Base-by-base conservation (phyloP, 2,113 vertebrate species). In the Tragelaphus buxtoni region DNA sequence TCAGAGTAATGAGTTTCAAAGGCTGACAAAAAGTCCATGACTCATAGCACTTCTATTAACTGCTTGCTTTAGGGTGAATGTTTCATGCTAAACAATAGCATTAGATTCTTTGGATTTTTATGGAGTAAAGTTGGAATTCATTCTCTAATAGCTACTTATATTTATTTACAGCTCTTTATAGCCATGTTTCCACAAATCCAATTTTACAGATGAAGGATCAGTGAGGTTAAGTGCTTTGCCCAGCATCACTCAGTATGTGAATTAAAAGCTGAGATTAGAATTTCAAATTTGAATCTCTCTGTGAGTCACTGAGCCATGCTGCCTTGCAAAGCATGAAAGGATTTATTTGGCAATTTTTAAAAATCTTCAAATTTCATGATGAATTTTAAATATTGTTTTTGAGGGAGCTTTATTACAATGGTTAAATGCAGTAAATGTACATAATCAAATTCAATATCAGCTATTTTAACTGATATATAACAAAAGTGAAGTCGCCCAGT, bases 1-100 rank as follows among this genome's bases (percentile, higher is more conserved):
- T 65, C 63, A 95, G 35, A 74, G 82, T 81, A 86, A 88, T 92
- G 83, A 93, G 4, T 77, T 95, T 76, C 72, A 61, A 76, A 93
- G 20, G 22, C 12, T 82, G 47, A 72, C 20, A 86, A 24, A 79
- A 47, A 45, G 9, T 91, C 16, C 35, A 63, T 82, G 69, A 85
- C 2, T 95, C 81, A 58, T 18, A 76, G 55, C 88, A 82, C 28
- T 81, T 93, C 14, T 82, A 56, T 94, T 79, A 93, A 77, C 7
- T 91, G 17, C 63, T 89, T 42, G 4, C 17, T 93, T 93, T 42
- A 32, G 45, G 16, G 17, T 61, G 61, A 39, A 80, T 82, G 12
- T 79, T 86, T 89, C 47, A 61, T 74, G n/a, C 20, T 89, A 79
- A 94, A 94, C 55, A 86, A 93, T 42, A 86, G 24, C 61, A 72